Base-by-base conservation (phyloP, 1,140 invertebrate species). In the Bombyx mandarina region DNA sequence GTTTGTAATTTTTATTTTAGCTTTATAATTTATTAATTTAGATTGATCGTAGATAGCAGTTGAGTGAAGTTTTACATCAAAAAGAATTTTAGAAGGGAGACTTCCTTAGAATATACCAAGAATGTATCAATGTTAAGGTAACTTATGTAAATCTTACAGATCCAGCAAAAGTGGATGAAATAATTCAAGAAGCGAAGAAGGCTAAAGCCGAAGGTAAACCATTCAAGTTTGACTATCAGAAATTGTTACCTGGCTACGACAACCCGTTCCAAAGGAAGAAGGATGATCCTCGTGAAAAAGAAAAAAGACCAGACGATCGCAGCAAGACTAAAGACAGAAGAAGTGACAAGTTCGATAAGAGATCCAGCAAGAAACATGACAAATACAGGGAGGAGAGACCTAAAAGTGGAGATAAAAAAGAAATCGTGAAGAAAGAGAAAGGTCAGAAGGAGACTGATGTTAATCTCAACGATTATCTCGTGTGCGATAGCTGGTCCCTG, bases 401-500 rank as follows among this genome's bases (percentile, higher is more conserved):
- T 8, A 63, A 52, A 56, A 52, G 49, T 18, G 50, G 65, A 6
- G 49, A 63, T 9, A 62, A 59, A 48, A 66, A 54, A 57, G 66
- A 63, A 8, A 64, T 74, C 8, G 69, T 49, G 43, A 43, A 56
- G 61, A 69, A 50, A 57, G 52, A 54, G 47, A 55, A 5, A 35
- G 12, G 4, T n/a, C 56, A 56, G 10, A 82, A 77, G 56, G 81
- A 86, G 62, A 71, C 80, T 12, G 73, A 85, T 48, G 75, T 86
- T 2, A 77, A 83, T 60, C 65, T 88, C 7, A 84, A 74, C 45
- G 84, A 88, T 62, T 86, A 76, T 60, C 66, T 88, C 12, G 73
- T 88, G 8, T 88, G 86, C 46, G 86, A 88, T 55, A 86, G 82
- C 65, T 88, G 86, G 86, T 88, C 86, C 8, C 59, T 86, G 22